Percentiles rank a stretch among this genome's conserved stretches.
Conservation (phyloP, 2,797 vertebrate genomes). For the Manis javanica region DNA sequence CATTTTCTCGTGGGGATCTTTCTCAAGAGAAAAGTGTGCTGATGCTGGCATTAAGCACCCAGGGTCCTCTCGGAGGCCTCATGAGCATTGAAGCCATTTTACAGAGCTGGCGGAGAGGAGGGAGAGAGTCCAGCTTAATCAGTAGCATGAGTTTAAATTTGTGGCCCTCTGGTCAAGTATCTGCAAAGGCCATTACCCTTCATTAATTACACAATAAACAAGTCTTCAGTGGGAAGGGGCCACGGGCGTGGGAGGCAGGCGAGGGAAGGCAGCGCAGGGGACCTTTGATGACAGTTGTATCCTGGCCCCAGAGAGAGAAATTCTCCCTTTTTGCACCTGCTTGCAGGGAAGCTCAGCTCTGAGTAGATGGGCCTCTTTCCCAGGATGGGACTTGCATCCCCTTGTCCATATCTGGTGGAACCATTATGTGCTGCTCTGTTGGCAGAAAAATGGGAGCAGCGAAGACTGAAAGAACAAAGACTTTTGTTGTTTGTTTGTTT, state of each 20-base stretch:
- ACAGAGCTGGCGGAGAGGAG: neutral
- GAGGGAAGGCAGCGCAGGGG: neutral
- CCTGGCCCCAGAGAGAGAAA: neutral
- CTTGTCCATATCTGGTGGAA: neutral
- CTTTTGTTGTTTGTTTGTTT: neutral
- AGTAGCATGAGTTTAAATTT: constrained; percentile 34
- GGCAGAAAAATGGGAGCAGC: neutral
- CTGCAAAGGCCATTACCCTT: constrained; percentile 58
- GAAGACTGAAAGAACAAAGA: constrained; percentile 2
- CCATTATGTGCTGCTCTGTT: neutral
- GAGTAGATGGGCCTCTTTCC: no score
- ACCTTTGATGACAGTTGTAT: neutral
- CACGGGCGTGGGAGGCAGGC: neutral
- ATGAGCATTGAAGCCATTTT: constrained; percentile 26
- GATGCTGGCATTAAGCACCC: constrained; percentile 40
- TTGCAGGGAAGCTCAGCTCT: neutral
- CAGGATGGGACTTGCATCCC: neutral
- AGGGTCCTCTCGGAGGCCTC: neutral
- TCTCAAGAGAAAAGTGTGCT: neutral
- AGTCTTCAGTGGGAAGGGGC: neutral
- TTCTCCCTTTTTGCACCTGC: neutral
- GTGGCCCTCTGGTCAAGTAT: constrained; percentile 22
- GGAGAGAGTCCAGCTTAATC: neutral
- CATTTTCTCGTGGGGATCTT: neutral
- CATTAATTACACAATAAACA: constrained; percentile 54